phyloP scores from a whole-genome alignment of 2,113 vertebrate genomes.

The Anhinga rufa region DNA sequence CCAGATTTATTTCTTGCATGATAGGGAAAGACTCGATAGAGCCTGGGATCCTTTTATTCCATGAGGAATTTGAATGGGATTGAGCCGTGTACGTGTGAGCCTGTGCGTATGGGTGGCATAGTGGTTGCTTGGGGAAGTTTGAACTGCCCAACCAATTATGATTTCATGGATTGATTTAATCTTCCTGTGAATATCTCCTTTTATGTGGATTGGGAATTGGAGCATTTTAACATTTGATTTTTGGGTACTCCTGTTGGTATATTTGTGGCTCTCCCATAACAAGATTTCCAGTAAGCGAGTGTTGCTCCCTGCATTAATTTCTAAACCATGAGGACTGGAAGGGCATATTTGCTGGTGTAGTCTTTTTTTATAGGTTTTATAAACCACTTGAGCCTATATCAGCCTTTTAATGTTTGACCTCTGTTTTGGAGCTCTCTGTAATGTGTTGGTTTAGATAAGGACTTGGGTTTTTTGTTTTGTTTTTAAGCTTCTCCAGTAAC shows the following conservation, averaged over 20 bases:
- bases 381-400: constrained; percentile 81
- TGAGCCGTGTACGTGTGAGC: constrained; percentile 50
- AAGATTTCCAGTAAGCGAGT: constrained; percentile 67
- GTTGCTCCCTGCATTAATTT: constrained; percentile 67
- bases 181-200: constrained; percentile 61
- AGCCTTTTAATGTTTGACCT: constrained; percentile 74
- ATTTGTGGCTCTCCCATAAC: constrained; percentile 61
- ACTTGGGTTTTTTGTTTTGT: neutral
- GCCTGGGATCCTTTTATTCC: constrained; percentile 63
- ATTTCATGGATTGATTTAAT: constrained; percentile 59
- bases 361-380: constrained; percentile 83
- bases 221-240: constrained; percentile 72
- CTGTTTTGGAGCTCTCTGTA: constrained; percentile 65
- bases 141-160: constrained; percentile 56
- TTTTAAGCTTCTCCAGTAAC: constrained; percentile 49
- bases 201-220: constrained; percentile 63
- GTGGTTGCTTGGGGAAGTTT: constrained; percentile 47
- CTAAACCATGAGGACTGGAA: constrained; percentile 63
- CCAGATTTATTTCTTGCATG: constrained; percentile 66
- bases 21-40: constrained; percentile 66
- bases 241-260: constrained; percentile 69
- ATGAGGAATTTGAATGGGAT: constrained; percentile 62
- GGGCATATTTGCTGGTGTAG: constrained; percentile 76
- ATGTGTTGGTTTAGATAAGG: constrained; percentile 63
- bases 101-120: constrained; percentile 45